Evolutionary conservation across 1,140 invertebrate genomes (phyloP), one percentile per base, ranked within the genome.

Genomic region (Acromyrmex echinatior): DNA sequence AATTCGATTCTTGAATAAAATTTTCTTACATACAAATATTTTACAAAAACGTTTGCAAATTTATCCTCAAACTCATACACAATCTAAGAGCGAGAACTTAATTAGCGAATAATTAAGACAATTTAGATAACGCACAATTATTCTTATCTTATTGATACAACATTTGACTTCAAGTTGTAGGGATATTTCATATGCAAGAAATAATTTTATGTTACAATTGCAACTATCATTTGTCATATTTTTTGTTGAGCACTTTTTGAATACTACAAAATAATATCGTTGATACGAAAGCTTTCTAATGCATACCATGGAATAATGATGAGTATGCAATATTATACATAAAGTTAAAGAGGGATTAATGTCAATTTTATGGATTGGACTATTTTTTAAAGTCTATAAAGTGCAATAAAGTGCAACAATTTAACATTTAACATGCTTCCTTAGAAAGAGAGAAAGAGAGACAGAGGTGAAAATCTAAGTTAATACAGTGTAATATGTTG

Each of bases 391-490:
- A 76, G 5, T 80, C 35, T 77, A 79, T 89, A 53, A 58, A 49
- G 58, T 81, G 70, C 62, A 77, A 86, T 81, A 71, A 89, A 63
- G 63, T 79, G 71, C 58, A 53, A 86, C 39, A 73, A 63, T 88
- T 76, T 80, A 74, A 86, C 53, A 86, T 70, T 89, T 56, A 89
- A 89, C 88, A 90, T 90, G 88, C 88, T 87, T 82, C 56, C 56
- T 56, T 73, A 90, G 35, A 73, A 31, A 86, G 71, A 68, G 25
- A 82, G 39, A 81, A n/a, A 65, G 14, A 28, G 6, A 77, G 21
- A 77, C n/a, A 62, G 14, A 45, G 21, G 18, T 76, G 28, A 63
- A 84, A 28, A 84, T 62, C 56, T 84, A 84, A 73, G 56, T 84
- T 84, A 84, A 84, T 84, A 62, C 7, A 74, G 68, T 84, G 70